These are phyloP conservation scores for Peromyscus melanophrys DNA, from an alignment of 2,797 vertebrate species.

Conservation along the genomic window DNA sequence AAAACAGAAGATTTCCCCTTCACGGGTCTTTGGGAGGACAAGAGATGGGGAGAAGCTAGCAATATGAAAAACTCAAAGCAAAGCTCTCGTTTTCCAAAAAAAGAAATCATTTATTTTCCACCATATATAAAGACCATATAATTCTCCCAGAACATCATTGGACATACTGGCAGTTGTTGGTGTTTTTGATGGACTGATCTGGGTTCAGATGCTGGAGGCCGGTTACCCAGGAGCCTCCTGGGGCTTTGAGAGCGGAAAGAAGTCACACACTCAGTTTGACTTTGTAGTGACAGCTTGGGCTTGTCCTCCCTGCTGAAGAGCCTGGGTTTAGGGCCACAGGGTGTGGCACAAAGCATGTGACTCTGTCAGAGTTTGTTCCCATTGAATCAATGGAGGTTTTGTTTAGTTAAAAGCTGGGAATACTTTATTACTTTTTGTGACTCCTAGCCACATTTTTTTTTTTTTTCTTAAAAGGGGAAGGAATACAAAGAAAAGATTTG, in stretches of 20 bases:
- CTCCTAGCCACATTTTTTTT: neutral
- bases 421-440: conserved; percentile 33
- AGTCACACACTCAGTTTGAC: neutral
- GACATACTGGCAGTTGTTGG: neutral
- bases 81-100: neutral
- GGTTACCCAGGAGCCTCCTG: neutral
- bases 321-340: neutral
- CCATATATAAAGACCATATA: neutral
- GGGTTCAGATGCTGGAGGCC: too few relatives aligned
- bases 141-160: neutral
- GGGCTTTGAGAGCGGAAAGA: accelerated
- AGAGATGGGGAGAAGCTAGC: neutral
- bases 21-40: neutral
- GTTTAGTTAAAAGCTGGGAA: neutral
- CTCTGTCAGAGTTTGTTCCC: conserved; percentile 8
- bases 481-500: neutral
- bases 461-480: neutral
- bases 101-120: neutral
- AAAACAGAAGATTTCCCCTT: neutral
- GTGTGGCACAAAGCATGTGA: accelerated
- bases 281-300: neutral
- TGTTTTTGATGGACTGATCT: neutral
- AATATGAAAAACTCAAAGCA: neutral
- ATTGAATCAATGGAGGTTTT: neutral
- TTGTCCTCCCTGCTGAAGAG: neutral